Evolutionary conservation across 2,797 vertebrate species (phyloP).

Genomic region (Hylomyscus alleni): DNA sequence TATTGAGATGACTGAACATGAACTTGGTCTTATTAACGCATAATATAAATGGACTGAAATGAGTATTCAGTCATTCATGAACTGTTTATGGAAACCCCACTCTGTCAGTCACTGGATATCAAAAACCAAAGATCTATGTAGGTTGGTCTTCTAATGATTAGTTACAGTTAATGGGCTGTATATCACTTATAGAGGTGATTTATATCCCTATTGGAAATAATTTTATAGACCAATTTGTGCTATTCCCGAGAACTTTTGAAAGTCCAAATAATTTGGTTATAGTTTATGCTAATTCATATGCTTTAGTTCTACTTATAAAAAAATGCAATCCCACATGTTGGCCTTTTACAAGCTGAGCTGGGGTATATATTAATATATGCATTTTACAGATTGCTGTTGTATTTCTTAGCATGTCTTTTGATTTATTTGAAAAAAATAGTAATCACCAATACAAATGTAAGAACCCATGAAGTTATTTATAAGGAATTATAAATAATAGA

Average conservation of each 20-base stretch:
- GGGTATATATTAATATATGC: neutral
- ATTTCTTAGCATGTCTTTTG: slow-evolving; percentile 41
- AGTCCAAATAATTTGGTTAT: slow-evolving; percentile 26
- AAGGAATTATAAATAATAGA: slow-evolving; percentile 36
- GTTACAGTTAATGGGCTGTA: neutral
- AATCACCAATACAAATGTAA: slow-evolving; percentile 17
- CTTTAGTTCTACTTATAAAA: slow-evolving; percentile 28
- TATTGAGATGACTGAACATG: slow-evolving; percentile 14
- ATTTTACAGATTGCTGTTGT: neutral
- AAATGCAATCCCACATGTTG: neutral
- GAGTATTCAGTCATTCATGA: slow-evolving; percentile 25
- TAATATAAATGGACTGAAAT: slow-evolving; percentile 4
- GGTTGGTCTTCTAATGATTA: neutral
- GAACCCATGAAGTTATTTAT: neutral
- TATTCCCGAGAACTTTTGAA: neutral
- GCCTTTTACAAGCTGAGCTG: slow-evolving; percentile 16
- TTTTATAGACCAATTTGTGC: neutral
- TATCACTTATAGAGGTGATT: neutral
- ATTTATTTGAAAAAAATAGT: slow-evolving; percentile 19
- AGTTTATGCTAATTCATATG: slow-evolving; percentile 46
- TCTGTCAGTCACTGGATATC: neutral
- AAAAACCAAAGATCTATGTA: neutral
- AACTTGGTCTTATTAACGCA: slow-evolving; percentile 38
- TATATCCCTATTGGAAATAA: slow-evolving; percentile 14
- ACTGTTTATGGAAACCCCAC: neutral